phyloP scores from a whole-genome alignment of 1,140 invertebrate species.

The Tetramorium simillimum region DNA sequence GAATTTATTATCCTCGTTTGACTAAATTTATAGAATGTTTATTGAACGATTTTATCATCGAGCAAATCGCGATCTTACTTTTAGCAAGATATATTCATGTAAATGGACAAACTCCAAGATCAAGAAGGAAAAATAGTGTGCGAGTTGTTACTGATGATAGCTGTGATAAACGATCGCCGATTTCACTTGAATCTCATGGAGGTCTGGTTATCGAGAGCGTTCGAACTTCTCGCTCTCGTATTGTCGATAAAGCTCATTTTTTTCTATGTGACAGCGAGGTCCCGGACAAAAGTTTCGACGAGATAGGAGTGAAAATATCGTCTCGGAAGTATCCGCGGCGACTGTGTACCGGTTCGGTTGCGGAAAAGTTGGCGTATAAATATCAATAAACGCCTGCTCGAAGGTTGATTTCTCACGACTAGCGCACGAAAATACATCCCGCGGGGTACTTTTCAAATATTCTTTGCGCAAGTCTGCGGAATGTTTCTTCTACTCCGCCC shows the following conservation, averaged over 20 bases:
- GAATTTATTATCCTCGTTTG: background rate
- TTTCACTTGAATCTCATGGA: slow-evolving; percentile 46
- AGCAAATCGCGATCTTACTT: slow-evolving; percentile 7
- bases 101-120: slow-evolving; percentile 35
- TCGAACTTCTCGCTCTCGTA: slow-evolving; percentile 47
- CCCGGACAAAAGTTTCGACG: slow-evolving; percentile 63
- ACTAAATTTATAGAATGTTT: background rate
- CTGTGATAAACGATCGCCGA: slow-evolving; percentile 54
- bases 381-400: slow-evolving; percentile 71
- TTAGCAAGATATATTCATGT: slow-evolving; percentile 18
- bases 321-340: slow-evolving; percentile 46
- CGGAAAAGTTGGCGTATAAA: slow-evolving; percentile 70
- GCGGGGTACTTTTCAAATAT: slow-evolving; percentile 31
- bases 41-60: background rate
- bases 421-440: slow-evolving; percentile 53
- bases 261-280: slow-evolving; percentile 53
- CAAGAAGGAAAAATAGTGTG: slow-evolving; percentile 6
- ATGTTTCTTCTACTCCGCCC: background rate
- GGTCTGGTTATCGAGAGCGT: slow-evolving; percentile 48
- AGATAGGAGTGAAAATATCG: slow-evolving; percentile 64
- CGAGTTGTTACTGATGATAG: slow-evolving; percentile 39
- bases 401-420: slow-evolving; percentile 60
- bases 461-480: slow-evolving; percentile 3
- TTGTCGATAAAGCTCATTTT: slow-evolving; percentile 60
- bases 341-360: slow-evolving; percentile 49